Percentiles rank a stretch among this genome's conserved stretches.
Evolutionary conservation across 2,888 invertebrate species (phyloP).

Genomic region (Drosophila meridionalis): DNA sequence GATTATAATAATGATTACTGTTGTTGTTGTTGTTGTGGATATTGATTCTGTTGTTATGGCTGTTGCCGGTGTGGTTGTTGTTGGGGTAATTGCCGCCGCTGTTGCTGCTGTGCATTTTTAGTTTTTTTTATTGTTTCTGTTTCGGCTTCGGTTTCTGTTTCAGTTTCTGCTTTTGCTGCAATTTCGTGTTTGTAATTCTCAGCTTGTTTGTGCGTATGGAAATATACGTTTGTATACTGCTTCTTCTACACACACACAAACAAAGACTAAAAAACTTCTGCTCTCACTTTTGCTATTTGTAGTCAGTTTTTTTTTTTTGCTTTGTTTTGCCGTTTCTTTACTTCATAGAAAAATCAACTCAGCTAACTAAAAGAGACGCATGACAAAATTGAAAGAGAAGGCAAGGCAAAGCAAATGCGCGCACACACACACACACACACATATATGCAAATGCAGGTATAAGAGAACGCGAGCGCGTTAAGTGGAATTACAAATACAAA

Average conservation of each 20-base stretch:
- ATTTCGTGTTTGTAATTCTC: conserved; percentile 17
- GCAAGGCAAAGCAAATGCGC: conserved; percentile 1
- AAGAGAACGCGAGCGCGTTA: conserved; percentile 20
- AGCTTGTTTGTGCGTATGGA: conserved; percentile 11
- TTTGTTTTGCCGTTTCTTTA: conserved; percentile 23
- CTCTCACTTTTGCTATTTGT: conserved; percentile 37
- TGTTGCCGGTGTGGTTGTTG: conserved; percentile 41
- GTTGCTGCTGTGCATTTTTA: conserved; percentile 64
- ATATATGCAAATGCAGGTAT: conserved; percentile 1
- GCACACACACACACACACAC: conserved; percentile 1
- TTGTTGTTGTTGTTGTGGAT: conserved; percentile 42
- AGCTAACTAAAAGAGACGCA: conserved; percentile 23
- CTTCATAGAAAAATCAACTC: conserved; percentile 20
- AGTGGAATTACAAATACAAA: conserved; percentile 31
- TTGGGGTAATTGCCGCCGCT: conserved; percentile 48
- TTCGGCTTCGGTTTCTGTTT: conserved; percentile 41
- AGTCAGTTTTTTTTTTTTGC: conserved; percentile 10
- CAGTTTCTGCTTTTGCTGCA: conserved; percentile 1
- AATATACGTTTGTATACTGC: background rate
- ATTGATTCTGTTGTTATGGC: conserved; percentile 51
- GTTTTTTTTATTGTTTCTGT: conserved; percentile 10
- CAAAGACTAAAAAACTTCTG: background rate
- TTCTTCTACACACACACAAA: conserved; percentile 2
- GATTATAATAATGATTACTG: conserved; percentile 30
- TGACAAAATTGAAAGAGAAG: conserved; percentile 13